These are phyloP conservation scores for Melanostoma scalare DNA, from an alignment of 2,888 invertebrate genomes.

Conservation along the genomic window DNA sequence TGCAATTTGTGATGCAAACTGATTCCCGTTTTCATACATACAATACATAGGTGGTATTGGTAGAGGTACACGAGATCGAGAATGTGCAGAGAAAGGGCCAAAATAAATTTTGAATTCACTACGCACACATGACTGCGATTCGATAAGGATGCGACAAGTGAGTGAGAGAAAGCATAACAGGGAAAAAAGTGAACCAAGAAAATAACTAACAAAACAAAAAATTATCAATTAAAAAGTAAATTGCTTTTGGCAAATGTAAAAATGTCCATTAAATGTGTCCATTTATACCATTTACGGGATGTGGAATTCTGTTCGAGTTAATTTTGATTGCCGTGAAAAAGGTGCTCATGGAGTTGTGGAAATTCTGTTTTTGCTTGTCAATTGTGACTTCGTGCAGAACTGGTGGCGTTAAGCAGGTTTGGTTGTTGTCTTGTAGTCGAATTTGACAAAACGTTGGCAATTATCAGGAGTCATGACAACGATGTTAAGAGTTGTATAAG, in stretches of 20 bases:
- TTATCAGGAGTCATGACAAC: conserved; percentile 41
- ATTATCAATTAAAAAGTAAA: conserved; percentile 73
- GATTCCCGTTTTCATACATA: conserved; percentile 37
- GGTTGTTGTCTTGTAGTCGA: conserved; percentile 38
- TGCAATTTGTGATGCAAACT: neutral
- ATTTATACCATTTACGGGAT: conserved; percentile 73
- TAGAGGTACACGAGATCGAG: neutral
- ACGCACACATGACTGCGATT: conserved; percentile 50
- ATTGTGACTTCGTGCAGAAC: conserved; percentile 40
- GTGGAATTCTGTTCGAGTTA: conserved; percentile 71
- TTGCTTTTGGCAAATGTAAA: conserved; percentile 73
- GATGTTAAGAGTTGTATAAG: conserved; percentile 21
- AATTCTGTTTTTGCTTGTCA: conserved; percentile 20
- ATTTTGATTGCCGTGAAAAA: conserved; percentile 72
- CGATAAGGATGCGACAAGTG: conserved; percentile 49
- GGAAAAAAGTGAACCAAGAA: conserved; percentile 6
- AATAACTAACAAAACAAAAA: conserved; percentile 33
- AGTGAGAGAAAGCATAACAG: conserved; percentile 21
- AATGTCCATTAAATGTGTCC: conserved; percentile 73
- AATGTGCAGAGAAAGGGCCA: conserved; percentile 47
- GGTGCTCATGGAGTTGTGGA: conserved; percentile 60
- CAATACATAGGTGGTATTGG: neutral
- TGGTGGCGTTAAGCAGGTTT: conserved; percentile 71
- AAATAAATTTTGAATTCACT: conserved; percentile 27
- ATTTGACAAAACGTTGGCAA: conserved; percentile 63